Evolutionary conservation across 2,113 vertebrate species (phyloP).

Genomic region (Albula glossodonta): DNA sequence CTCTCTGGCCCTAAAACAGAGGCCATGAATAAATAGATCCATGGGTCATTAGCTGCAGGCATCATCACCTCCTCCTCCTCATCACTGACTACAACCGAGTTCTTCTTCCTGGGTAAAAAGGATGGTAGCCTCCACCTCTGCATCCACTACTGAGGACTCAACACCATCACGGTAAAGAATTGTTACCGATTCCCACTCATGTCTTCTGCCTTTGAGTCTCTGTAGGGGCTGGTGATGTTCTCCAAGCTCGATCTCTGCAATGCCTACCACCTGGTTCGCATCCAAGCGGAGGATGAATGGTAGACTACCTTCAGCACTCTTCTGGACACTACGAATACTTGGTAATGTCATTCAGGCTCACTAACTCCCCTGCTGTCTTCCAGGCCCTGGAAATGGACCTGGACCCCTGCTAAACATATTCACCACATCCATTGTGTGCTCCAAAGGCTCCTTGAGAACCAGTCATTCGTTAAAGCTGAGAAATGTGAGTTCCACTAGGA

Average conservation of each 20-base stretch:
- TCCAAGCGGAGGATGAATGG: background rate
- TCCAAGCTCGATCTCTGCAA: background rate
- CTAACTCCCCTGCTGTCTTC: background rate
- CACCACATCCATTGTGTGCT: background rate
- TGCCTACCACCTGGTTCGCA: too few relatives aligned
- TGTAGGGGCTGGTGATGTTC: background rate
- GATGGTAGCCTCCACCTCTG: background rate
- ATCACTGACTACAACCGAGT: background rate
- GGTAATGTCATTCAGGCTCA: too few relatives aligned
- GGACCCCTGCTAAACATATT: background rate
- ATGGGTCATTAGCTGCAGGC: background rate
- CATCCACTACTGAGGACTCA: background rate
- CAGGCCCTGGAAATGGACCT: background rate
- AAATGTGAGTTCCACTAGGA: too few relatives aligned
- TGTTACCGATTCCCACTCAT: background rate
- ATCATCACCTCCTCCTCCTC: conserved; percentile 3
- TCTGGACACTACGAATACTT: background rate
- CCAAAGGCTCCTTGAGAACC: too few relatives aligned
- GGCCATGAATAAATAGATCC: background rate
- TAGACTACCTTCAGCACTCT: conserved; percentile 14
- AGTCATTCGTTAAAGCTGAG: too few relatives aligned
- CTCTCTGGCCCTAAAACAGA: background rate
- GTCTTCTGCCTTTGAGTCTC: background rate
- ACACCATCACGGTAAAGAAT: background rate
- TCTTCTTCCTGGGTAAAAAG: background rate